phyloP scores from a whole-genome alignment of 2,113 vertebrate species.

The Guaruba guarouba region DNA sequence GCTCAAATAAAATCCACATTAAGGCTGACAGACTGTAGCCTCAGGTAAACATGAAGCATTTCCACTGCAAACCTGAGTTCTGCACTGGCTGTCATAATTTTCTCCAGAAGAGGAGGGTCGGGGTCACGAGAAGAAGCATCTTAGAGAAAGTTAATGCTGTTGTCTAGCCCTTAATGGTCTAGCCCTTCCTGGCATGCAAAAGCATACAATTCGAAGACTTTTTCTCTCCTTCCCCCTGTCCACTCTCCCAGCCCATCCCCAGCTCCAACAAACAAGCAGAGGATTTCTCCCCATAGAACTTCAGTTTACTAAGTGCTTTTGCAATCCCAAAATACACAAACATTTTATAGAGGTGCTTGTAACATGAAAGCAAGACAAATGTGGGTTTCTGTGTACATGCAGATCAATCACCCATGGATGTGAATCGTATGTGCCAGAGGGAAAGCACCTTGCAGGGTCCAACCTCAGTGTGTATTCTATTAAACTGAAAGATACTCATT shows the following conservation, averaged over 20 bases:
- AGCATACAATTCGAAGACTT: background rate
- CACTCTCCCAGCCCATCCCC: background rate
- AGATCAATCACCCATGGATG: background rate
- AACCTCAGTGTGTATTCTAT: background rate
- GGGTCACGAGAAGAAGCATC: background rate
- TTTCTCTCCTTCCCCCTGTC: background rate
- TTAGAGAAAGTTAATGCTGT: background rate
- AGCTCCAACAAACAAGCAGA: background rate
- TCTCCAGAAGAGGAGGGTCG: background rate
- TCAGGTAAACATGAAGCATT: constrained; percentile 34
- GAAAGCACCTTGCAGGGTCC: background rate
- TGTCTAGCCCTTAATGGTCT: background rate
- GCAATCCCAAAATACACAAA: background rate
- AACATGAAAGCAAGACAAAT: background rate
- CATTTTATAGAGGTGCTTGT: background rate
- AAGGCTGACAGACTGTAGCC: constrained; percentile 55
- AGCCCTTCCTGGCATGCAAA: background rate
- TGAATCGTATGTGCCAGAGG: background rate
- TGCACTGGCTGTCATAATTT: background rate
- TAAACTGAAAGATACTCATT: background rate
- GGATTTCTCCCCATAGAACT: background rate
- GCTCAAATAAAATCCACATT: constrained; percentile 64
- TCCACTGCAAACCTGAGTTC: constrained; percentile 24
- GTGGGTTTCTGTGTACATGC: background rate
- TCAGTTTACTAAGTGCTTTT: background rate